These are phyloP conservation scores for Rhinopithecus roxellana DNA, from an alignment of 2,113 vertebrate species.

Conservation along the genomic window DNA sequence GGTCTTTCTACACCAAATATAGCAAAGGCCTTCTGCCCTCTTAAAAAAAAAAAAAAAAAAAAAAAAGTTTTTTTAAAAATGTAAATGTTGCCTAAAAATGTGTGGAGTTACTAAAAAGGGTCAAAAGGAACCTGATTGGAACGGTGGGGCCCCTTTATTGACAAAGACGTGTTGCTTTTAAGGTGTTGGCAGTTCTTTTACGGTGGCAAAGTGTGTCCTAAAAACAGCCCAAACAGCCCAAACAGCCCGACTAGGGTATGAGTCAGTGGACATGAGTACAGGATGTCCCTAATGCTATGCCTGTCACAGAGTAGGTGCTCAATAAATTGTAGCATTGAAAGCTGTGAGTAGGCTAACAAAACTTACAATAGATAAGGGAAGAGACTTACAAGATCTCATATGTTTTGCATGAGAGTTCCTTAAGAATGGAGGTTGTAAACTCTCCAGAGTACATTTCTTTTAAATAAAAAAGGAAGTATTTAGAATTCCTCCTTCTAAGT, in stretches of 20 bases:
- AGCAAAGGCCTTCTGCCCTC: not conserved
- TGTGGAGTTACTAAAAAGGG: slow-evolving; percentile 35
- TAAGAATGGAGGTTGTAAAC: not conserved
- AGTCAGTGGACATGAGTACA: slow-evolving; percentile 21
- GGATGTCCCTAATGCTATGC: not conserved
- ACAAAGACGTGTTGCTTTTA: not conserved
- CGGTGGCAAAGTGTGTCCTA: not conserved
- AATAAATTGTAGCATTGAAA: not conserved
- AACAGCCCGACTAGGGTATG: not conserved
- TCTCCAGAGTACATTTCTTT: not conserved
- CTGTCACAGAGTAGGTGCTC: slow-evolving; percentile 34
- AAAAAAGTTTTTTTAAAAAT: too few species aligned
- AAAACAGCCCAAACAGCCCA: not conserved
- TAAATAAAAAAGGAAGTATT: not conserved
- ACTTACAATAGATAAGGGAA: not conserved
- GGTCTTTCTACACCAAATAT: slow-evolving; percentile 58
- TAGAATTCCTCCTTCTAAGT: not conserved
- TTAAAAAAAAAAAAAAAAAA: too few species aligned
- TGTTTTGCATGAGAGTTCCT: not conserved
- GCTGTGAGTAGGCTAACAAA: not conserved
- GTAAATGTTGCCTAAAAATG: slow-evolving; percentile 51
- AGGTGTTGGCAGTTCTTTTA: slow-evolving; percentile 15
- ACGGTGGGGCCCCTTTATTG: not conserved
- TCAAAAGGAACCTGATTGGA: not conserved
- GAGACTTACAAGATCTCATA: not conserved